Base-by-base conservation (phyloP, 2,888 invertebrate genomes). In the Ormyrus pomaceus region DNA sequence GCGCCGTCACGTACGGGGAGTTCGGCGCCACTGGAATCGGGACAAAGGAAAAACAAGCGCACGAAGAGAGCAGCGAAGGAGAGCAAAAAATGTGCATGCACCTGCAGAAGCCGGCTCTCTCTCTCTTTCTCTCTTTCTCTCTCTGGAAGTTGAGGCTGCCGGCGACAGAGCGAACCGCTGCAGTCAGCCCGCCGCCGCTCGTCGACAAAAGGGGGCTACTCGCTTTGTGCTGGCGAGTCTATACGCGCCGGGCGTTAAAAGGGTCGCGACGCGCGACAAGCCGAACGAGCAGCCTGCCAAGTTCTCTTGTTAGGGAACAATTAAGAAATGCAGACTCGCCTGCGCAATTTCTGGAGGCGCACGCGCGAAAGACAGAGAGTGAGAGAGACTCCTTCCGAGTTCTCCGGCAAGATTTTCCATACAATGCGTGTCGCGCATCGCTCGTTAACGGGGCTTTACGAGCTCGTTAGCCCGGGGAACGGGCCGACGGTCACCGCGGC, bases 301-400 rank as follows among this genome's bases (percentile, higher is more conserved):
- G 85, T 87, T 86, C 85, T 85, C 87, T 89, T 87, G 87, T 88
- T 89, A 87, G 86, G 85, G 86, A 87, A 88, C 89, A 89, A 89
- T 89, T 88, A 89, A 89, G 88, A 86, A 88, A 87, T 87, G 86
- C 88, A 85, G 85, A 81, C 85, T 84, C 80, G 86, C 86, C 86
- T 86, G 85, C 85, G 34, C 34, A 34, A 34, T 34, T 34, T 34
- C 34, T 34, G 34, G 34, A 34, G 4, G 34, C 34, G 34, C 34
- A 34, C 34, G 34, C 34, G 34, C 34, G 34, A 34, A 34, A 34
- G 34, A 34, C 2, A 34, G 34, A 34, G 13, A 13, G 13, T 0
- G 13, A 13, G 13, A 13, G 13, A 13, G 13, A 13, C 19, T 34
- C 34, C 34, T 34, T 34, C 34, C 34, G 34, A 4, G 34, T 34